Conservation (phyloP, 2,113 vertebrate species). For the Sceloporus tristichus region DNA sequence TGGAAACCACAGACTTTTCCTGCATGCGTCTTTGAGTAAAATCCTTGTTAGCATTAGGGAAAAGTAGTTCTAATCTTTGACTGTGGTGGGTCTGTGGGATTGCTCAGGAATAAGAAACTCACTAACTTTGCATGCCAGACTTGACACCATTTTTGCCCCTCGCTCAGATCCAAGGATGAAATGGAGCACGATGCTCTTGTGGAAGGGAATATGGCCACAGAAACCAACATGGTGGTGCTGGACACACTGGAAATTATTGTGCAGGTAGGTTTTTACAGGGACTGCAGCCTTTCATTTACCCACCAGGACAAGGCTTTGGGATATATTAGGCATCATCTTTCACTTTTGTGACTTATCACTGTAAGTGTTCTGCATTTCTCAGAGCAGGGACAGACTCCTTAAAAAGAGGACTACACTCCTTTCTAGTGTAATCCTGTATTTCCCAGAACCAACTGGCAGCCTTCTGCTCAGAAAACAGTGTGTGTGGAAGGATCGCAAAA, state of each 20-base stretch:
- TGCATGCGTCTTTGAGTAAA: not conserved
- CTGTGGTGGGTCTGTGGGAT: not conserved
- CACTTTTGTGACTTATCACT: no score
- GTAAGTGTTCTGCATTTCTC: not conserved
- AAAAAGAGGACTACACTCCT: not conserved
- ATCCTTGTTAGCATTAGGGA: not conserved
- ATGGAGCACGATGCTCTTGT: constrained; percentile 90
- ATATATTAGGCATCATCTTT: not conserved
- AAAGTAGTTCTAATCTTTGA: not conserved
- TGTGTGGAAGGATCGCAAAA: no score
- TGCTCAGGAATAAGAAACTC: not conserved
- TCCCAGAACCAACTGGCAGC: not conserved
- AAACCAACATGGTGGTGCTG: constrained; percentile 87
- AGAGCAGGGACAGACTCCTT: not conserved
- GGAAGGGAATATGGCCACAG: constrained; percentile 91
- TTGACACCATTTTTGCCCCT: not conserved
- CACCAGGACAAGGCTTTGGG: not conserved
- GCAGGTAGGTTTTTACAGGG: constrained; percentile 78
- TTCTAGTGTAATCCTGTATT: not conserved
- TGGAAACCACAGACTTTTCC: not conserved
- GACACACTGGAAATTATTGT: constrained; percentile 92
- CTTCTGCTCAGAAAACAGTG: not conserved
- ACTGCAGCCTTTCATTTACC: not conserved
- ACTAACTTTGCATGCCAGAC: not conserved
- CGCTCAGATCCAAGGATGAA: constrained; percentile 86